Evolutionary conservation across 2,113 vertebrate species (phyloP).

Genomic region (Corydoras maculifer): DNA sequence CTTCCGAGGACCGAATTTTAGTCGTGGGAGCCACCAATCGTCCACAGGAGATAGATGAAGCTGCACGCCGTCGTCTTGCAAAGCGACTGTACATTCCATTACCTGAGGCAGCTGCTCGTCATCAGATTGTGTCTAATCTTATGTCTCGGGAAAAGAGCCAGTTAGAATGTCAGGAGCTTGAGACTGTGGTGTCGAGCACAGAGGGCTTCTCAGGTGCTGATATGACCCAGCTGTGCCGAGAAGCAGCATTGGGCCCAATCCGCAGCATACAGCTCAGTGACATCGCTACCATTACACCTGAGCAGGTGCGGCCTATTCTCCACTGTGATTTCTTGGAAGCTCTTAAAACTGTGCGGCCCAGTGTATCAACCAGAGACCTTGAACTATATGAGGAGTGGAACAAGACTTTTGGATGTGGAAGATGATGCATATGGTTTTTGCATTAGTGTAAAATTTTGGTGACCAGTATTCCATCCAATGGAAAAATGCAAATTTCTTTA

Average conservation of each 20-base stretch:
- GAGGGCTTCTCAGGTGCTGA: constrained; percentile 90
- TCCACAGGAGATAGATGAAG: constrained; percentile 93
- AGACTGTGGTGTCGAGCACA: constrained; percentile 66
- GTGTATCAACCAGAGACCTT: constrained; percentile 80
- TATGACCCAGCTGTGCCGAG: constrained; percentile 89
- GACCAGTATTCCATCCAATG: too few species aligned
- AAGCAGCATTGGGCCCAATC: constrained; percentile 91
- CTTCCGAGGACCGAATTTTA: constrained; percentile 86
- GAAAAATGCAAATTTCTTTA: too few species aligned
- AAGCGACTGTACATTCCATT: constrained; percentile 93
- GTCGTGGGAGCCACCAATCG: constrained; percentile 94
- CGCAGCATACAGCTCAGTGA: constrained; percentile 79
- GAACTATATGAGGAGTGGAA: constrained; percentile 92
- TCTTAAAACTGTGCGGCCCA: constrained; percentile 80
- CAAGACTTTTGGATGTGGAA: constrained; percentile 85
- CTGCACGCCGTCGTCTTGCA: constrained; percentile 81
- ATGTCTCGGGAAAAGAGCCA: constrained; percentile 78
- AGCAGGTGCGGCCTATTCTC: constrained; percentile 82
- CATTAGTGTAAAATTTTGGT: too few species aligned
- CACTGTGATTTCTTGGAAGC: constrained; percentile 82
- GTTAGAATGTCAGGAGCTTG: constrained; percentile 69
- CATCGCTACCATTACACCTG: constrained; percentile 79
- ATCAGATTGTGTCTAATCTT: constrained; percentile 77
- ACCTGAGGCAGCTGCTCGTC: constrained; percentile 76
- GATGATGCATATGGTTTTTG: constrained; percentile 50